Conservation (phyloP, 2,888 invertebrate species). For the Drosophila fulvimacula region DNA sequence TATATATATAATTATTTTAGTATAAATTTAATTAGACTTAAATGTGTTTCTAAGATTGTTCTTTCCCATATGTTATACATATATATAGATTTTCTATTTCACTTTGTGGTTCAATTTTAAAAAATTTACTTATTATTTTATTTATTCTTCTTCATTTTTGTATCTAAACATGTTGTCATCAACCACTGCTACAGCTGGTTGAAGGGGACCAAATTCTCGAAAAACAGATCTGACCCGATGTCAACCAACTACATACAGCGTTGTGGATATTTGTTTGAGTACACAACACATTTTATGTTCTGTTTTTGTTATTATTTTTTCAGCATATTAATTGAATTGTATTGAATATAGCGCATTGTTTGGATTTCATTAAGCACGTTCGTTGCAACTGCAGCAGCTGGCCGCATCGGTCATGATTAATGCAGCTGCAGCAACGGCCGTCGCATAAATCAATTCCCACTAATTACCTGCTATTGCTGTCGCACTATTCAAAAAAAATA, state of each 20-base stretch:
- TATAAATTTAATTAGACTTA: too few species aligned
- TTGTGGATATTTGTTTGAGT: conserved; percentile 77
- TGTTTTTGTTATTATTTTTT: conserved; percentile 26
- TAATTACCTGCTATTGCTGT: conserved; percentile 67
- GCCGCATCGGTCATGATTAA: conserved; percentile 31
- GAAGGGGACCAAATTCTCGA: conserved; percentile 90
- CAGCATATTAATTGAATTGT: conserved; percentile 53
- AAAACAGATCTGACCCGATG: conserved; percentile 88
- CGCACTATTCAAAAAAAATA: conserved; percentile 37
- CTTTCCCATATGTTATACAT: too few species aligned
- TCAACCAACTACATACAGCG: conserved; percentile 88
- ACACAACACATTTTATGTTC: neutral
- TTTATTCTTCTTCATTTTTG: neutral
- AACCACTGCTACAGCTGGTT: conserved; percentile 89
- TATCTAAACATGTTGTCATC: conserved; percentile 75
- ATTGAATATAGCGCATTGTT: conserved; percentile 52
- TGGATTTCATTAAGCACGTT: conserved; percentile 69
- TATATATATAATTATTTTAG: too few species aligned
- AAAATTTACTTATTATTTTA: neutral
- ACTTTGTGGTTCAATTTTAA: neutral
- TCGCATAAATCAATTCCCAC: conserved; percentile 70
- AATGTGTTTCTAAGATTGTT: too few species aligned
- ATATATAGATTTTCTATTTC: neutral
- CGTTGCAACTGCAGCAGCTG: conserved; percentile 25
- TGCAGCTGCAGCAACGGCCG: conserved; percentile 29